These are phyloP conservation scores for Diogma glabrata DNA, from an alignment of 2,888 invertebrate genomes.

Conservation along the genomic window DNA sequence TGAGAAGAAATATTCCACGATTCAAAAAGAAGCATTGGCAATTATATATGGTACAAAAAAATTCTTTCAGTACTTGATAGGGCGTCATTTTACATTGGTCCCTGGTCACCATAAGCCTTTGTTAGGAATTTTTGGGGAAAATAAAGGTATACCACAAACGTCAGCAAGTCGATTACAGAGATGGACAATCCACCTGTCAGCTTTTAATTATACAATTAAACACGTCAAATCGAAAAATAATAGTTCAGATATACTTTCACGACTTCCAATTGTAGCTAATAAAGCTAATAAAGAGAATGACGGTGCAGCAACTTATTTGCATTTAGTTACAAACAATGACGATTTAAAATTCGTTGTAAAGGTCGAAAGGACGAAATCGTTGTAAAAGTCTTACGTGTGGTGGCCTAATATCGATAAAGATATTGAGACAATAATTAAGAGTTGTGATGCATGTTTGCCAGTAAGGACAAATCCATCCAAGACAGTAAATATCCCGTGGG, in stretches of 20 bases:
- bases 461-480: neutral
- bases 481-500: neutral
- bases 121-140: conserved; percentile 16
- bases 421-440: neutral
- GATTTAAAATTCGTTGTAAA: neutral
- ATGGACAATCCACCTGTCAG: neutral
- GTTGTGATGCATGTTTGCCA: conserved; percentile 3
- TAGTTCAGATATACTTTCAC: neutral
- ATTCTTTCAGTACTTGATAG: conserved; percentile 17
- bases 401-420: neutral
- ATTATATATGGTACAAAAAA: conserved; percentile 18
- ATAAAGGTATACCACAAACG: conserved; percentile 8
- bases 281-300: neutral
- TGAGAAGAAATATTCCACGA: conserved; percentile 18
- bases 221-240: conserved; percentile 1
- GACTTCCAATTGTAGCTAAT: conserved; percentile 4
- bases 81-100: conserved; percentile 15
- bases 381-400: neutral
- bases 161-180: neutral
- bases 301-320: conserved; percentile 1
- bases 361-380: neutral
- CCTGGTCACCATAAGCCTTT: conserved; percentile 15
- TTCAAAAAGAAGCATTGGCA: conserved; percentile 19
- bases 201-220: neutral
- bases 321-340: neutral